Conservation (phyloP, 64 coral and sea anemone genomes). For the Actinia tenebrosa region DNA sequence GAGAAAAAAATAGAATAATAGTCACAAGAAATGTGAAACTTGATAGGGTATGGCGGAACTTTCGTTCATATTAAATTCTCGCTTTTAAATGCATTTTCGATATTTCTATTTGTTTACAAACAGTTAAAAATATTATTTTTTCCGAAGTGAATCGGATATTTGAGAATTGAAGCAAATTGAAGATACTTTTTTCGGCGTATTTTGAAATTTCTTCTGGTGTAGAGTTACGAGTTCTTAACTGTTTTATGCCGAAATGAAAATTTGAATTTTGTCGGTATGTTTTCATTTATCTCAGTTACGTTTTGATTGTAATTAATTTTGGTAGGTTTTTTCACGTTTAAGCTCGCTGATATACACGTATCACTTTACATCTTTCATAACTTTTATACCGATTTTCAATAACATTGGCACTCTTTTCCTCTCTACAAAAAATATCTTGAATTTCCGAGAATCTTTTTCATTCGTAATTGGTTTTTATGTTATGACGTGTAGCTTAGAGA, state of each 20-base stretch:
- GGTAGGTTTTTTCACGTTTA: no score
- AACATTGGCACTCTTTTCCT: not conserved
- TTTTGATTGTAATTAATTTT: no score
- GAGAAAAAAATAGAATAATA: not conserved
- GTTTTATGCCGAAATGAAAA: no score
- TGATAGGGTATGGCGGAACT: not conserved
- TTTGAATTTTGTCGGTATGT: no score
- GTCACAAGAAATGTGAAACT: not conserved
- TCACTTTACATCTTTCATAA: not conserved
- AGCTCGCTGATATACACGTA: not conserved
- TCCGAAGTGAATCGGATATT: no score
- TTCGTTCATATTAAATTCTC: not conserved
- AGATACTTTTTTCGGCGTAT: no score
- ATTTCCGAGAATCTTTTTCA: not conserved
- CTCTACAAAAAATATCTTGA: not conserved
- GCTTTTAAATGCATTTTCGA: not conserved
- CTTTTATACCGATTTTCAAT: not conserved
- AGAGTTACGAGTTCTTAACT: no score
- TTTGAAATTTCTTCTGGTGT: no score
- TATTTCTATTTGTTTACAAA: not conserved
- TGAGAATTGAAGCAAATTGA: no score
- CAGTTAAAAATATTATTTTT: no score
- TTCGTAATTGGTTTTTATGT: constrained; percentile 12
- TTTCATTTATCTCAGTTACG: no score
- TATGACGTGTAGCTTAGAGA: not conserved